A percentile compares a stretch with the other conserved stretches of the same genome.
phyloP scores from a whole-genome alignment of 2,797 vertebrate species.

The Pangasius krempfi region DNA sequence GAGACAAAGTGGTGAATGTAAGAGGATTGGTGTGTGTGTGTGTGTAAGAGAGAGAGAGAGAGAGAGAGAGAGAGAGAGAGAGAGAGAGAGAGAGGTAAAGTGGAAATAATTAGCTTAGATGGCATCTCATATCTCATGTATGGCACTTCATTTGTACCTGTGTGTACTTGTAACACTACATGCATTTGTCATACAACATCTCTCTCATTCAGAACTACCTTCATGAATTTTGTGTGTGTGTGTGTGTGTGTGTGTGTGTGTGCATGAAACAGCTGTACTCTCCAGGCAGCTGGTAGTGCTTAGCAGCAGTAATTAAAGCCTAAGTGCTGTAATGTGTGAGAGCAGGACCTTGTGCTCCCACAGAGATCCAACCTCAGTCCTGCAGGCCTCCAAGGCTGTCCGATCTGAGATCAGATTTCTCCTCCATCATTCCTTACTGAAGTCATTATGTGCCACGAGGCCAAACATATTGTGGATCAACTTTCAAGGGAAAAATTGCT shows the following conservation, averaged over 20 bases:
- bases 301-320: slow-evolving; percentile 74
- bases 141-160: not conserved
- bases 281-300: slow-evolving; percentile 72
- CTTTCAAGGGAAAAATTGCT: slow-evolving; percentile 7
- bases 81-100: not conserved
- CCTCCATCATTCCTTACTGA: slow-evolving; percentile 39
- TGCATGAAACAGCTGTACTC: slow-evolving; percentile 51
- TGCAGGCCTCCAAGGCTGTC: slow-evolving; percentile 35
- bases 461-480: slow-evolving; percentile 43
- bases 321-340: slow-evolving; percentile 79
- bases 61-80: too few species aligned
- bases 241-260: not conserved
- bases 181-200: not conserved
- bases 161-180: not conserved
- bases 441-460: slow-evolving; percentile 53
- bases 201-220: slow-evolving; percentile 4
- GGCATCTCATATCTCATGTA: too few species aligned
- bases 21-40: not conserved
- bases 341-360: slow-evolving; percentile 46
- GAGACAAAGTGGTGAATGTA: not conserved
- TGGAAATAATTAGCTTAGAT: not conserved
- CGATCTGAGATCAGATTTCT: slow-evolving; percentile 55
- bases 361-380: slow-evolving; percentile 36
- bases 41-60: too few species aligned
- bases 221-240: not conserved